Conservation (phyloP, 2,113 vertebrate genomes). For the Colistium nudipinnis region DNA sequence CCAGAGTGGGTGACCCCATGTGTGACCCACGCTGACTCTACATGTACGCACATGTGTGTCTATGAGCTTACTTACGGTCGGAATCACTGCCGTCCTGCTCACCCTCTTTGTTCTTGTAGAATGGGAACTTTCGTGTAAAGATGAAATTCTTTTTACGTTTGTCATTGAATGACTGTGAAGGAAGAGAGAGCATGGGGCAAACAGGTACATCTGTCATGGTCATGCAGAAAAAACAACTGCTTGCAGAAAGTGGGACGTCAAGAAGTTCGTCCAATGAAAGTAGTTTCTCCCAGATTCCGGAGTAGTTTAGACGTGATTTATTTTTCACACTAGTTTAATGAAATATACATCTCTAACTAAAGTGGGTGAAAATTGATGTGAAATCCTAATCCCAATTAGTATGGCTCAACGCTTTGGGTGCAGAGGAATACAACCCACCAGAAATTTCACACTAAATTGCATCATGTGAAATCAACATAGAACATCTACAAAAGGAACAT, state of each 20-base stretch:
- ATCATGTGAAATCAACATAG: too few species aligned
- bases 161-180: slow-evolving; percentile 99
- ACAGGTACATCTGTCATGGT: slow-evolving; percentile 93
- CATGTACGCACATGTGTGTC: slow-evolving; percentile 74
- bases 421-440: too few species aligned
- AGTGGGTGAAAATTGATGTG: not conserved
- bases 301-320: not conserved
- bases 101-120: slow-evolving; percentile 99
- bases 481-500: too few species aligned
- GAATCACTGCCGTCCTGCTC: slow-evolving; percentile 97
- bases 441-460: too few species aligned
- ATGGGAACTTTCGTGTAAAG: slow-evolving; percentile 99
- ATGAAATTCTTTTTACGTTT: slow-evolving; percentile 99
- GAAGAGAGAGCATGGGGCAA: slow-evolving; percentile 96
- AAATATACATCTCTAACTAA: not conserved
- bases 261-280: slow-evolving; percentile 23
- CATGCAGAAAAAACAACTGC: slow-evolving; percentile 95
- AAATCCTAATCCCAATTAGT: not conserved
- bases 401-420: too few species aligned
- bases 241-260: slow-evolving; percentile 81
- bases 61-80: slow-evolving; percentile 93
- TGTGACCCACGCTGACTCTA: slow-evolving; percentile 69
- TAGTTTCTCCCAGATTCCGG: not conserved
- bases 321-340: not conserved
- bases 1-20: slow-evolving; percentile 68